phyloP scores from a whole-genome alignment of 2,888 invertebrate species.

The Geotrupes spiniger region DNA sequence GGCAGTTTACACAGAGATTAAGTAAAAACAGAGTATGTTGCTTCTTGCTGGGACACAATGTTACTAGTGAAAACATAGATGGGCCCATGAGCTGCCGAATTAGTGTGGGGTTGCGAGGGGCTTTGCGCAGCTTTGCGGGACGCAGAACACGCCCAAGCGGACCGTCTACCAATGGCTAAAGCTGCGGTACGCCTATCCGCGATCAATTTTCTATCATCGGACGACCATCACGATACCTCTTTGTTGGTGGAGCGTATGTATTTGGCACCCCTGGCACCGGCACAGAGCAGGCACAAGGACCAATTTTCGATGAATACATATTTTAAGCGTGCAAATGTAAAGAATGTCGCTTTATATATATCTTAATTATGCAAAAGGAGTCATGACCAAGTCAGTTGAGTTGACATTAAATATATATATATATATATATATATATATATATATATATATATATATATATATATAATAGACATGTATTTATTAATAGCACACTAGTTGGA shows the following conservation, averaged over 20 bases:
- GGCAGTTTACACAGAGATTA: constrained; percentile 73
- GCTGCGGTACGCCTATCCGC: constrained; percentile 28
- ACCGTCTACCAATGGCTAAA: constrained; percentile 30
- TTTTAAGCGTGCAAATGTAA: no score
- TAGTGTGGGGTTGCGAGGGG: constrained; percentile 35
- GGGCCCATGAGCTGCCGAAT: constrained; percentile 46
- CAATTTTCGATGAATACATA: no score
- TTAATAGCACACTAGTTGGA: no score
- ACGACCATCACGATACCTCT: constrained; percentile 33
- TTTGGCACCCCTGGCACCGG: constrained; percentile 32
- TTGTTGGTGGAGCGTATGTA: constrained; percentile 29
- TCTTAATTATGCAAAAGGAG: no score
- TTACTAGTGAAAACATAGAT: constrained; percentile 53
- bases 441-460: no score
- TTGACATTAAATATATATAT: no score
- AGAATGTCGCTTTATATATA: no score
- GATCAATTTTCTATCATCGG: constrained; percentile 31
- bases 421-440: no score
- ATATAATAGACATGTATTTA: no score
- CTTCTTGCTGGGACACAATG: constrained; percentile 53
- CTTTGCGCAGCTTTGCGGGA: constrained; percentile 22
- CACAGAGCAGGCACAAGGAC: constrained; percentile 5
- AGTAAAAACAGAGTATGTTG: constrained; percentile 57
- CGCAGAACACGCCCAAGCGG: constrained; percentile 29
- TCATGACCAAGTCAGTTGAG: no score